Percentiles rank a stretch among this genome's conserved stretches.
phyloP scores from a whole-genome alignment of 2,113 vertebrate species.

The Oreocharis arfaki region DNA sequence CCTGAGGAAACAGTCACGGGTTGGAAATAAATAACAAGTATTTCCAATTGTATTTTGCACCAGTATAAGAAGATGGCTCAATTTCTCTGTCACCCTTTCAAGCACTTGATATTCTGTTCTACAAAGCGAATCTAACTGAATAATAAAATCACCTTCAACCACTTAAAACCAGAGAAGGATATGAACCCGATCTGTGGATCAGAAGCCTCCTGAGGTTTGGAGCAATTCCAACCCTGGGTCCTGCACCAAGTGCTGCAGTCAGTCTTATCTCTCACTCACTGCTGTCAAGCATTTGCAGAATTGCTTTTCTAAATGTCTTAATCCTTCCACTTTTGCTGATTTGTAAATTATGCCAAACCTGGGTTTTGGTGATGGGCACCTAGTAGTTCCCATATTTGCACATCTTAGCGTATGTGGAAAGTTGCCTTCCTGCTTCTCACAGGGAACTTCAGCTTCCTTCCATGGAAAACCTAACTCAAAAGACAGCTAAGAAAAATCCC shows the following conservation, averaged over 20 bases:
- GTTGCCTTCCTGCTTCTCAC: conserved; percentile 19
- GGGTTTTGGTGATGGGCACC: conserved; percentile 42
- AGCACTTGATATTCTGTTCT: not conserved
- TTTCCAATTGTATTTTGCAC: not conserved
- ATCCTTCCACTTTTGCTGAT: conserved; percentile 43
- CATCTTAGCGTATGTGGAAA: conserved; percentile 31
- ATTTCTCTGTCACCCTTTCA: not conserved
- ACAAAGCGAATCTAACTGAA: not conserved
- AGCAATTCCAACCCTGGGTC: not conserved
- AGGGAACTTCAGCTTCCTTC: conserved; percentile 13
- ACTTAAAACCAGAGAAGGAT: not conserved
- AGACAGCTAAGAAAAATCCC: conserved; percentile 52
- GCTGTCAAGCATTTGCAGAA: conserved; percentile 43
- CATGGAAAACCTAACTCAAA: conserved; percentile 58
- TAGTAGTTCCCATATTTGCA: conserved; percentile 30
- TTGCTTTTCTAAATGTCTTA: conserved; percentile 20
- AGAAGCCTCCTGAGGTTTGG: not conserved
- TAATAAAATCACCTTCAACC: not conserved
- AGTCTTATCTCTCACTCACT: not conserved
- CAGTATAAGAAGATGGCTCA: not conserved
- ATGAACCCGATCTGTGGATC: not conserved
- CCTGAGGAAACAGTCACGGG: not conserved
- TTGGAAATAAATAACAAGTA: not conserved
- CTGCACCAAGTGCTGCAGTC: not conserved
- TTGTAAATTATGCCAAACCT: conserved; percentile 55